Percentiles rank a stretch among this genome's conserved stretches.
phyloP scores from a whole-genome alignment of 2,888 invertebrate genomes.

The Eupithecia exiguata region DNA sequence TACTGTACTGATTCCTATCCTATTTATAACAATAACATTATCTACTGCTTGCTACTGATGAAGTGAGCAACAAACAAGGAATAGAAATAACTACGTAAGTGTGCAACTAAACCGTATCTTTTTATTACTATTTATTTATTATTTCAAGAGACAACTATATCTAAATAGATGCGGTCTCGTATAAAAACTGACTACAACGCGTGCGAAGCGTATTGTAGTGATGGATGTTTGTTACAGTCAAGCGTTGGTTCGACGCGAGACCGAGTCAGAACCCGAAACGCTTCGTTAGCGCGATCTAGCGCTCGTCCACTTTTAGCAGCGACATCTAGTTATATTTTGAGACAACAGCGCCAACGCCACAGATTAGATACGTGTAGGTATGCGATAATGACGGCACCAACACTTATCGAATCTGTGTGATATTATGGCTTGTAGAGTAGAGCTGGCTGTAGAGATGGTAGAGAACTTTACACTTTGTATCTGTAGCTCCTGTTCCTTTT shows the following conservation, averaged over 20 bases:
- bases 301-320: not conserved
- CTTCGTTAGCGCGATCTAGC: slow-evolving; percentile 1
- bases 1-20: no score
- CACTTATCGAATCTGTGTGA: not conserved
- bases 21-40: no score
- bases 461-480: not conserved
- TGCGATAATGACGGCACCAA: not conserved
- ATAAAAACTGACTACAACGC: not conserved
- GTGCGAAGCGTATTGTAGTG: not conserved
- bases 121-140: no score
- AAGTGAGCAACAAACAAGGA: no score
- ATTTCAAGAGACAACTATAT: not conserved
- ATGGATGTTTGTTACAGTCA: not conserved
- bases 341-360: not conserved
- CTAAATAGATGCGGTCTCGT: not conserved
- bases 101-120: no score
- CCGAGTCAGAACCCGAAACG: not conserved
- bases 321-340: not conserved
- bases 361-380: not conserved
- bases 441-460: not conserved
- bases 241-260: not conserved
- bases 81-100: no score
- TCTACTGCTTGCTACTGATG: no score
- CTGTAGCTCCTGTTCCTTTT: no score
- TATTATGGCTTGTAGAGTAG: no score